Base-by-base conservation (phyloP, 2,113 vertebrate genomes). In the Neolamprologus variostigma region DNA sequence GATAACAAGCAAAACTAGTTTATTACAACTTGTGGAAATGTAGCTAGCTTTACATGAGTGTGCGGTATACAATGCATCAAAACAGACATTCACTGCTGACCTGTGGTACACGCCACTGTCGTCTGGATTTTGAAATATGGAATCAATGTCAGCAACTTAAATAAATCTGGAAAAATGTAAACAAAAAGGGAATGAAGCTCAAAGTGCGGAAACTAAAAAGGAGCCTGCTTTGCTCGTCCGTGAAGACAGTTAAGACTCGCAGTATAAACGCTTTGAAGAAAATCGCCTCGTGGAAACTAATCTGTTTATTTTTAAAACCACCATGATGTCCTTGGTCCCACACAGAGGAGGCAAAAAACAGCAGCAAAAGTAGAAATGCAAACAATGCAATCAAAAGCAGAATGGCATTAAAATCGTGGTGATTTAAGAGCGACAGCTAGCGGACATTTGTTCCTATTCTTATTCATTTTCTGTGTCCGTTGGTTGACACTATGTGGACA, bases 1-100 rank as follows among this genome's bases (percentile, higher is more conserved):
- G 14, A 23, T 2, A 73, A 78, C 82, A 85, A 88, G 89, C 53
- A 86, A 88, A 90, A 86, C 42, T 87, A 78, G 79, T 96, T 96
- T 96, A 95, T 95, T 94, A 83, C 81, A 93, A 86, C 86, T 85
- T 37, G 50, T 91, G 84, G 28, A 83, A 89, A 87, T 55, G 59
- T 73, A 33, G 79, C 76, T 85, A 87, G 55, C 53, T 51, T 91
- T 59, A 94, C 87, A 88, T 66, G 21, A 82, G 37, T 50, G 42
- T 83, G 79, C 59, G 6, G 50, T 57, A 71, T 83, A 85, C 40
- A 89, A 63, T 61, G 68, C 2, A 4, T 78, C 57, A 3, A 88
- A 54, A 86, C 42, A 81, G 87, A 88, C 89, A 93, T 93, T 91
- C 84, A 78, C 9, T 87, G 80, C 28, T 88, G 85, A 90, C 33